Evolutionary conservation across 2,888 invertebrate genomes (phyloP), one percentile per base, ranked within the genome.

Genomic region (Aphodius sticticus): DNA sequence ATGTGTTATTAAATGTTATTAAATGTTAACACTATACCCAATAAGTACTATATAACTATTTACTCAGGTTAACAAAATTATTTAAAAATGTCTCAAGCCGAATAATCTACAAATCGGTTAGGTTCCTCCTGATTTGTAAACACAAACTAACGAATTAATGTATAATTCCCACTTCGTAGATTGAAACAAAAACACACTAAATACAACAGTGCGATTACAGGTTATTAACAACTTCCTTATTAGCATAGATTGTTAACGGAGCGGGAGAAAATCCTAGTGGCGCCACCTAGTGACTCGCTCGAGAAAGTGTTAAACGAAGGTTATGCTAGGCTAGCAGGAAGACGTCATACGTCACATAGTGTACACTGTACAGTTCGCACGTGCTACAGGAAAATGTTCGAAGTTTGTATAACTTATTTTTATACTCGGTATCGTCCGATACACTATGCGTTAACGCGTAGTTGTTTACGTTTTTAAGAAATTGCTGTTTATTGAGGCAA

Each of bases 171-270:
- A 53, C 53, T 53, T 53, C 4, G 53, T 12, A 53, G 53, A 53
- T 53, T 53, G 12, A 53, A 53, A 12, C 12, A 53, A 26, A 53
- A 53, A 53, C 53, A 1, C 53, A 53, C 53, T 9, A 53, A 53
- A 53, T 12, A 53, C 53, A 0, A 53, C 53, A 9, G 53, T 53
- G 12, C 53, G 53, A 5, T 53, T 53, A 53, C 9, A 9, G 53
- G 53, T 53, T 53, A 53, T 53, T 53, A 53, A 53, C 53, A 53
- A 53, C 53, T 53, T 53, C 53, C 53, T 53, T 53, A 53, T 53
- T 53, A 12, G 7, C 53, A 53, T 53, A 53, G 53, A 53, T 53
- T 53, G 4, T 53, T 12, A 53, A 12, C 12, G 53, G 53, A 53
- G 6, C 53, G 53, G 53, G 53, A 53, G 53, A 7, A 12, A 7